Conservation (phyloP, 1,140 invertebrate genomes). For the Propsilocerus akamusi region DNA sequence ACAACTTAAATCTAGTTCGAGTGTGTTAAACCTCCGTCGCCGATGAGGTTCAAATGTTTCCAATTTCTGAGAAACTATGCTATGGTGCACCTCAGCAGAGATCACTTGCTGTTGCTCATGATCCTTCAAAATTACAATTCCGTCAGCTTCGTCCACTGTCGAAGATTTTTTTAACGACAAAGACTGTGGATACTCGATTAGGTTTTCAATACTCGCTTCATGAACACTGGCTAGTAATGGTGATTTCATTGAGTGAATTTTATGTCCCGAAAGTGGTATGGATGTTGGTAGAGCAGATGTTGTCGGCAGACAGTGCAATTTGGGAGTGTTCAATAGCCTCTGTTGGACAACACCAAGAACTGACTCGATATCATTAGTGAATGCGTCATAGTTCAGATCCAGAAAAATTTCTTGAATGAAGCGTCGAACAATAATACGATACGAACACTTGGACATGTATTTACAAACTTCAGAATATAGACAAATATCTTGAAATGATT, state of each 20-base stretch:
- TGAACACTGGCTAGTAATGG: constrained; percentile 21
- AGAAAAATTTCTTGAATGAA: constrained; percentile 91
- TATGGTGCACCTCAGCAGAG: not conserved
- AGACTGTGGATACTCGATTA: constrained; percentile 10
- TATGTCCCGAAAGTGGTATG: too few relatives aligned
- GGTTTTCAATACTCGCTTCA: constrained; percentile 22
- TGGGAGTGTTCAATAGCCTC: not conserved
- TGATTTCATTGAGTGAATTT: constrained; percentile 12
- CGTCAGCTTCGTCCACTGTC: not conserved
- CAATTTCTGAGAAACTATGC: not conserved
- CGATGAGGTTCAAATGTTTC: constrained; percentile 9
- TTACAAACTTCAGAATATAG: constrained; percentile 83
- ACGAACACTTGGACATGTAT: constrained; percentile 56
- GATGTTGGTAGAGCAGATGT: too few relatives aligned
- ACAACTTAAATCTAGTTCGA: constrained; percentile 22
- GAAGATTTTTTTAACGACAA: constrained; percentile 3
- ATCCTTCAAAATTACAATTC: not conserved
- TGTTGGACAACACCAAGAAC: not conserved
- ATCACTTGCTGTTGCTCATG: constrained; percentile 2
- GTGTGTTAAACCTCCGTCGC: constrained; percentile 20
- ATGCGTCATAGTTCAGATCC: constrained; percentile 55
- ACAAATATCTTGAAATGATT: constrained; percentile 71
- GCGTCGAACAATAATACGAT: constrained; percentile 61
- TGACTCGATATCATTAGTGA: constrained; percentile 14
- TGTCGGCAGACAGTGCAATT: too few relatives aligned